phyloP scores from a whole-genome alignment of 2,797 vertebrate species.

The Danio jaintianensis region DNA sequence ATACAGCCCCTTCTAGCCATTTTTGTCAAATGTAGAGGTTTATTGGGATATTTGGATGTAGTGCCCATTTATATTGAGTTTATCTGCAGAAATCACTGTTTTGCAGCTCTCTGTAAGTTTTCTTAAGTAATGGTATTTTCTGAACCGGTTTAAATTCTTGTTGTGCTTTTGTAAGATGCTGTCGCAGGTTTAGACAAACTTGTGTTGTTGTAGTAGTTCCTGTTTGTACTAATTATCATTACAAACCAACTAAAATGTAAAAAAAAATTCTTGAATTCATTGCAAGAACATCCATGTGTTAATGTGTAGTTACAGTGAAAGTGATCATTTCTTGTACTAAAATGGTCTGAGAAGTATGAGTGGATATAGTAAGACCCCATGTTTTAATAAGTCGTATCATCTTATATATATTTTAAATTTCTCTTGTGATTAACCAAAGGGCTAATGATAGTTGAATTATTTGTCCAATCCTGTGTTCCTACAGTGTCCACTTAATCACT shows the following conservation, averaged over 20 bases:
- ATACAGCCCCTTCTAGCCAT: too few relatives aligned
- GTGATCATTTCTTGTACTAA: not conserved
- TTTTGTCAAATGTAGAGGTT: not conserved
- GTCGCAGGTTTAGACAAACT: slow-evolving; percentile 42
- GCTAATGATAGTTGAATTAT: not conserved
- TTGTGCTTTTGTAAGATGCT: slow-evolving; percentile 24
- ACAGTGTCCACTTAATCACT: slow-evolving; percentile 34
- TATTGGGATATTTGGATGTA: slow-evolving; percentile 8
- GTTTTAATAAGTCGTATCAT: not conserved
- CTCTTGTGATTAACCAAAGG: not conserved
- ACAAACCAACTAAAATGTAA: not conserved
- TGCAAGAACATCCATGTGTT: not conserved
- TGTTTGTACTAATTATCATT: not conserved
- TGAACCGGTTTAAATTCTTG: not conserved
- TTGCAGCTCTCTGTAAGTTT: not conserved
- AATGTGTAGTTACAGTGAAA: not conserved
- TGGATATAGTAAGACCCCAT: not conserved
- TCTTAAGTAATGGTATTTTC: not conserved
- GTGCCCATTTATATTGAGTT: not conserved
- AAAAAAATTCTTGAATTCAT: too few relatives aligned
- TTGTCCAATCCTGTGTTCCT: slow-evolving; percentile 42
- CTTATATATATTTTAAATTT: not conserved
- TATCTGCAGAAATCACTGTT: not conserved
- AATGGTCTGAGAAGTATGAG: not conserved
- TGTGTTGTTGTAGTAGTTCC: not conserved